phyloP scores from a whole-genome alignment of 2,888 invertebrate genomes.

The Pristionchus exspectatus region DNA sequence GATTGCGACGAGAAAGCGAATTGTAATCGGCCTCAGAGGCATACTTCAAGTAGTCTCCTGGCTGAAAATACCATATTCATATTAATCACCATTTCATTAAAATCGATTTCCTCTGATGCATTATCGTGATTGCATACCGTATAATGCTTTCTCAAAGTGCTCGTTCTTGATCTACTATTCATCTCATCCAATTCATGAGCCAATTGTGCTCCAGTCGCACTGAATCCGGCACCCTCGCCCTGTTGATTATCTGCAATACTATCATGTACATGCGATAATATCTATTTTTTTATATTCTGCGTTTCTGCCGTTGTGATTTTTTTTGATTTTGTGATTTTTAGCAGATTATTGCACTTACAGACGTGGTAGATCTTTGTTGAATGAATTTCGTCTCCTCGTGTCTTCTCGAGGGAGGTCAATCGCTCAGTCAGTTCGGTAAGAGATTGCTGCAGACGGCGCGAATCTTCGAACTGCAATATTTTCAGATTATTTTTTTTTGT shows the following conservation, averaged over 20 bases:
- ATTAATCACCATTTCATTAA: too few species aligned
- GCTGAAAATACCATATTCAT: conserved; percentile 57
- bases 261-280: not conserved
- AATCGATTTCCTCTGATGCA: too few species aligned
- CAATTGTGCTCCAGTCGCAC: conserved; percentile 76
- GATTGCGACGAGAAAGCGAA: conserved; percentile 72
- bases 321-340: not conserved
- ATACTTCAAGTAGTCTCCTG: conserved; percentile 78
- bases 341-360: conserved; percentile 68
- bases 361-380: conserved; percentile 79
- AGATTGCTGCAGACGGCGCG: conserved; percentile 75
- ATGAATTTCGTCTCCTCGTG: conserved; percentile 78
- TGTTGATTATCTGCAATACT: conserved; percentile 76
- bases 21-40: conserved; percentile 76
- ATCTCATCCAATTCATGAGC: conserved; percentile 78
- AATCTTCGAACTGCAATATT: conserved; percentile 71
- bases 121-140: conserved; percentile 59
- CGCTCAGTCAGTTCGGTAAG: conserved; percentile 78
- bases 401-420: conserved; percentile 75
- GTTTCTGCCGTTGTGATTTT: not conserved
- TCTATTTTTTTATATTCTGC: too few species aligned
- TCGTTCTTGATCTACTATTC: conserved; percentile 71
- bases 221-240: conserved; percentile 69
- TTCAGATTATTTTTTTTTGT: not conserved
- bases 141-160: conserved; percentile 78